A percentile compares a stretch with the other conserved stretches of the same genome.
Evolutionary conservation across 1,140 invertebrate genomes (phyloP).

Genomic region (Caenorhabditis brenneri): DNA sequence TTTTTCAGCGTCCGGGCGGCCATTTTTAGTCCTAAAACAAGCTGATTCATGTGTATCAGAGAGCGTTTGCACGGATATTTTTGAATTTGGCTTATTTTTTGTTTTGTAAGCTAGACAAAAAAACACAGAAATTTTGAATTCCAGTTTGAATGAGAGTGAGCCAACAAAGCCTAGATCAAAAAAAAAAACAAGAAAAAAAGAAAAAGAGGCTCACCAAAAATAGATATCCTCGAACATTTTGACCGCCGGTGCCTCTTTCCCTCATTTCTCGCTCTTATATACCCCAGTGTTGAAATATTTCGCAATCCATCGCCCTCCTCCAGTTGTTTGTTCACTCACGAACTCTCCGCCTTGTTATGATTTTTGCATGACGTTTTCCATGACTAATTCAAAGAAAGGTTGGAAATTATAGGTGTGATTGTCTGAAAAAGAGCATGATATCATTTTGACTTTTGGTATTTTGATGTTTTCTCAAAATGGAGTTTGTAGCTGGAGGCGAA

Average conservation of each 20-base stretch:
- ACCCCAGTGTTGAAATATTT: not conserved
- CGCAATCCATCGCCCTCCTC: not conserved
- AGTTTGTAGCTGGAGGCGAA: too few relatives aligned
- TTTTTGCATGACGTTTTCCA: not conserved
- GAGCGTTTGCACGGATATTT: too few relatives aligned
- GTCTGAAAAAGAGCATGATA: not conserved
- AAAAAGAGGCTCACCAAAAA: not conserved
- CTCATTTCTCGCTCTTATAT: not conserved
- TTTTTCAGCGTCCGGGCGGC: not conserved
- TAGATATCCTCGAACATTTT: constrained; percentile 25
- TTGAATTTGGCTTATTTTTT: not conserved
- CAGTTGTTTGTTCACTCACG: not conserved
- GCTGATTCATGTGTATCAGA: not conserved
- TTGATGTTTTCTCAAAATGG: too few relatives aligned
- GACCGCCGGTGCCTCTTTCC: not conserved
- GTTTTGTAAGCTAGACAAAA: not conserved
- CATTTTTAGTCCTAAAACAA: constrained; percentile 16
- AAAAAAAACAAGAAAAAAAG: not conserved
- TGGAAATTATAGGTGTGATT: not conserved
- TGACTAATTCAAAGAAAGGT: not conserved
- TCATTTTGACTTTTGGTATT: not conserved
- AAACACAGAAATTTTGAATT: too few relatives aligned
- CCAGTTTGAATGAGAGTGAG: too few relatives aligned
- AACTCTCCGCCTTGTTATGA: not conserved
- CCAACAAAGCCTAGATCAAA: too few relatives aligned